phyloP scores from a whole-genome alignment of 2,113 vertebrate species.

The Pyrgilauda ruficollis region DNA sequence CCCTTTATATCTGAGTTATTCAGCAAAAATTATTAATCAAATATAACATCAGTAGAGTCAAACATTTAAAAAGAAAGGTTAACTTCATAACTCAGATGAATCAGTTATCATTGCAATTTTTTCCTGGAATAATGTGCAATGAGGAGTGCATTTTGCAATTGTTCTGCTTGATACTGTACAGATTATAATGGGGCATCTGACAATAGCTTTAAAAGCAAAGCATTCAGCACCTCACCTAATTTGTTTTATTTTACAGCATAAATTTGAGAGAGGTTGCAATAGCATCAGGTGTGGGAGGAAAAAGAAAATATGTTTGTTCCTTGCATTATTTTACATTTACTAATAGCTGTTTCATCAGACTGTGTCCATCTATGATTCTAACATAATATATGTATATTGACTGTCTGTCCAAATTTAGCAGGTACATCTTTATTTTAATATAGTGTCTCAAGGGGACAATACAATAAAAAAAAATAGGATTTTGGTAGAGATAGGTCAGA shows the following conservation, averaged over 20 bases:
- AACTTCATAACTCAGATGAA: background rate
- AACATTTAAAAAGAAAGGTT: background rate
- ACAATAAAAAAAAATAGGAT: background rate
- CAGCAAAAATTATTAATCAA: background rate
- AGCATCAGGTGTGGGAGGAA: fast-evolving
- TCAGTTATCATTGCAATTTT: background rate
- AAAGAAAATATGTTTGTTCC: fast-evolving
- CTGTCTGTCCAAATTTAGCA: background rate
- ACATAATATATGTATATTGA: background rate
- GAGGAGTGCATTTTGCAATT: background rate
- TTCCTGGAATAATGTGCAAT: background rate
- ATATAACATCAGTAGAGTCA: background rate
- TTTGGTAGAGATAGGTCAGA: background rate
- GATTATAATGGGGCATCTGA: background rate
- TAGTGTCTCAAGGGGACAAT: background rate
- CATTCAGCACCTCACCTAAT: background rate
- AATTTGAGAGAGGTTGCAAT: background rate
- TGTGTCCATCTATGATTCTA: background rate
- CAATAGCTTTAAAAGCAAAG: background rate
- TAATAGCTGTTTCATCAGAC: background rate
- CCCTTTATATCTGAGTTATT: background rate
- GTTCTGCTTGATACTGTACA: background rate
- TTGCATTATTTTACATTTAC: background rate
- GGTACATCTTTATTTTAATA: background rate
- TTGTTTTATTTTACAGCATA: background rate